Base-by-base conservation (phyloP, 2,113 vertebrate genomes). In the Aspiorhynchus laticeps region DNA sequence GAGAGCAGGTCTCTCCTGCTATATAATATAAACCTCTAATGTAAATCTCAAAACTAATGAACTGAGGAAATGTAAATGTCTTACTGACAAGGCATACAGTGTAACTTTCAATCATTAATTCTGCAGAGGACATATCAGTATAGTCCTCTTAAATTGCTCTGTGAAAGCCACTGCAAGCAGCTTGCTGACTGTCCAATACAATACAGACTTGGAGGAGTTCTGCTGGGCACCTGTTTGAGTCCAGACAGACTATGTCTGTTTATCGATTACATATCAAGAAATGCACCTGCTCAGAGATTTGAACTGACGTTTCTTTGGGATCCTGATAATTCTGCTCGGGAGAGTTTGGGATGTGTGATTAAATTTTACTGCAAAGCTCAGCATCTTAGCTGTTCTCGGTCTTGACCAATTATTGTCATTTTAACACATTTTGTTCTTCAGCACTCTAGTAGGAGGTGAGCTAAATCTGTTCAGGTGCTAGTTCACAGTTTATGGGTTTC, bases 341-440 rank as follows among this genome's bases (percentile, higher is more conserved):
- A 41, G 69, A 59, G 21, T 73, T 84, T 33, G 19, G 65, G 82
- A 84, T 10, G 31, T 74, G 69, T 56, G 48, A 84, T 84, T 84
- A 26, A 56, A 73, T 74, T 84, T 84, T 84, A 59, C 48, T 84
- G 82, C 82, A 41, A 38, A 56, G 82, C 82, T 84, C 82, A 74
- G 82, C 82, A 73, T 36, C 24, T 73, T 26, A 14, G 67, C 69
- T 38, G 82, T 74, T 84, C 82, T 59, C 46, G 41, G 82, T 74
- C 82, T 73, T 38, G 67, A 41, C 4, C 8, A 12, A 74, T 84
- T 59, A 74, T 41, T 41, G 48, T 84, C 67, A 74, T 53, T 84
- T 84, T 74, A 84, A 74, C 19, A n/a, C 67, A 74, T 7, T 74
- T 56, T 84, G 48, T 65, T 71, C 61, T 31, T 67, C 61, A 67